Percentiles rank a stretch among this genome's conserved stretches.
Conservation (phyloP, 2,888 invertebrate species). For the Baronia brevicornis region DNA sequence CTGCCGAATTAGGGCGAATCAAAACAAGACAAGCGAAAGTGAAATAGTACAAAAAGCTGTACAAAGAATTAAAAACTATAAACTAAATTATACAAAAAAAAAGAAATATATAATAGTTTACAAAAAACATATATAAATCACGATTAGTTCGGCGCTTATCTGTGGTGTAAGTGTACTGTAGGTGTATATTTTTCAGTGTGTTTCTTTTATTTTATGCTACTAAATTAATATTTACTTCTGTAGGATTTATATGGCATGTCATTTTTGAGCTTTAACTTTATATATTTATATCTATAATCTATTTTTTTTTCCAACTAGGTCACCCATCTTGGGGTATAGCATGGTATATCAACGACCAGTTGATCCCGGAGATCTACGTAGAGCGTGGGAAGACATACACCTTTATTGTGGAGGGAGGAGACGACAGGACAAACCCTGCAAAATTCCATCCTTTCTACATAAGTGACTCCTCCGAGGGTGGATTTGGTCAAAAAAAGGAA, state of each 20-base stretch:
- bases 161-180: too few relatives aligned
- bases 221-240: too few relatives aligned
- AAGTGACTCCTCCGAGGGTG: conserved; percentile 89
- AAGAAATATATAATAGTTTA: too few relatives aligned
- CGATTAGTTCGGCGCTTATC: too few relatives aligned
- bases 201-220: too few relatives aligned
- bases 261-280: not conserved
- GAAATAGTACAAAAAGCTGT: too few relatives aligned
- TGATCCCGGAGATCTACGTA: conserved; percentile 92
- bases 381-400: conserved; percentile 91
- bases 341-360: conserved; percentile 93
- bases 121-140: too few relatives aligned
- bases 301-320: conserved; percentile 48
- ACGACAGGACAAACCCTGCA: conserved; percentile 86
- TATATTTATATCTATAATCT: not conserved
- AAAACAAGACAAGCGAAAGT: too few relatives aligned
- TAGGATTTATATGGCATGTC: conserved; percentile 25
- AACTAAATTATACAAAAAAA: too few relatives aligned
- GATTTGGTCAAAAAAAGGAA: conserved; percentile 85
- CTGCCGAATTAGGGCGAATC: too few relatives aligned
- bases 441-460: conserved; percentile 95
- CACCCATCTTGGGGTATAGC: conserved; percentile 92
- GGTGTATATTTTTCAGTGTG: too few relatives aligned
- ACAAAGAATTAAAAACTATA: too few relatives aligned
- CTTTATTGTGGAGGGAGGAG: conserved; percentile 90